Evolutionary conservation across 2,888 invertebrate species (phyloP), one percentile per base, ranked within the genome.

Genomic region (Amiota mariae): DNA sequence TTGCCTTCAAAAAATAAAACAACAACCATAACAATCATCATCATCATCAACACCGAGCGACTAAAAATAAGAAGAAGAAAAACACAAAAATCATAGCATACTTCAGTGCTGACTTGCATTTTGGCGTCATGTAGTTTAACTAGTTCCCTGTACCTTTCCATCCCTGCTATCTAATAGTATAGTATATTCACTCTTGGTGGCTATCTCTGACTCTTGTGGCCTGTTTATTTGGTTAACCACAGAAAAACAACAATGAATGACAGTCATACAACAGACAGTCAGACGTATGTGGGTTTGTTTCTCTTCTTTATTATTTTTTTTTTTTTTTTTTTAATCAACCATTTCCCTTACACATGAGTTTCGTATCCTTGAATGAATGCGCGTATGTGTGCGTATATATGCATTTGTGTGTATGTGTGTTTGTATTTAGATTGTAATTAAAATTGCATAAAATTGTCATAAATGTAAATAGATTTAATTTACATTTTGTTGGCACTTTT

Each of bases 401-500:
- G 83, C 46, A 75, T 75, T 73, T 20, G 24, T 71, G 20, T 71
- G 75, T 76, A 74, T 70, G 72, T 59, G 59, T n/a, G n/a, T n/a
- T n/a, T 66, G 64, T 73, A 75, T 75, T 77, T 74, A 57, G 73
- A 49, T 61, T 71, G 73, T 66, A 66, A 72, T 73, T 75, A 71
- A 64, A 70, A 75, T 48, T 75, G 66, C 68, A 76, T 57, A 56
- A 46, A 24, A 72, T 74, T 74, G 67, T 76, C 74, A 80, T 80
- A 79, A 85, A 79, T 79, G 81, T 77, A 79, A 81, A 86, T 82
- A 76, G 78, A 81, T 77, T 81, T 77, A 72, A 81, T 84, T 84
- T 81, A 78, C 79, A 80, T 80, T 80, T 80, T 77, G 77, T 76
- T 77, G 80, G 70, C 78, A 79, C 75, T 73, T 75, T 79, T 73